Evolutionary conservation across 2,797 vertebrate species (phyloP), one percentile per base, ranked within the genome.

Genomic region (Ispidina picta): DNA sequence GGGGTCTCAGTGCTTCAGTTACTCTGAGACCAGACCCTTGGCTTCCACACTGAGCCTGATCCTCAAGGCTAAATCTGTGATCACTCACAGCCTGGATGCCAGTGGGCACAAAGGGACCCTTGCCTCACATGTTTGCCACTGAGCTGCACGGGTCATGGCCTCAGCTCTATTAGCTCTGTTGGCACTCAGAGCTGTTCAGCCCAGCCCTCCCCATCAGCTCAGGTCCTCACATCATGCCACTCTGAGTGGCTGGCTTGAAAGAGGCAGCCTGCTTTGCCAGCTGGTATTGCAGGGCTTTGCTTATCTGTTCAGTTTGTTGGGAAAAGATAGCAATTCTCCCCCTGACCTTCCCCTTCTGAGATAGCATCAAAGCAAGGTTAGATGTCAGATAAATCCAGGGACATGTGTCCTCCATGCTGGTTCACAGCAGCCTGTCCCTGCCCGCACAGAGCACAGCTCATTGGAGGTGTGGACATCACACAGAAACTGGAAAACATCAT

Each of bases 321-420:
- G 76, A 60, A 88, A 86, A 89, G 33, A 92, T 68, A 92, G 49
- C 37, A 75, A 70, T 95, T 95, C 72, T 78, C 76, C 79, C 87
- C 79, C 87, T 76, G 83, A 91, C 80, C 85, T 88, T 90, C 29
- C 41, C 49, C 49, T 64, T 23, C 56, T 71, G 56, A 91, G 92
- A 86, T 83, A 92, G 33, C 56, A 93, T 88, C 90, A 89, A 86
- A 92, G 9, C 79, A 95, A 95, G 85, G 83, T 66, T 60, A 94
- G 76, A 83, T 89, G 37, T 73, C 31, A 81, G 93, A 93, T 83
- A 95, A 95, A 70, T 39, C 73, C 79, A 81, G 56, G 79, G 79
- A 75, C 76, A 39, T 0, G 0, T 0, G 10, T 77, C 63, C 49
- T 84, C 39, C 28, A 5, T 14, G 79, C 68, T 49, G 37, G 8